phyloP scores from a whole-genome alignment of 2,113 vertebrate genomes.

The Leptobrachium ailaonicum region DNA sequence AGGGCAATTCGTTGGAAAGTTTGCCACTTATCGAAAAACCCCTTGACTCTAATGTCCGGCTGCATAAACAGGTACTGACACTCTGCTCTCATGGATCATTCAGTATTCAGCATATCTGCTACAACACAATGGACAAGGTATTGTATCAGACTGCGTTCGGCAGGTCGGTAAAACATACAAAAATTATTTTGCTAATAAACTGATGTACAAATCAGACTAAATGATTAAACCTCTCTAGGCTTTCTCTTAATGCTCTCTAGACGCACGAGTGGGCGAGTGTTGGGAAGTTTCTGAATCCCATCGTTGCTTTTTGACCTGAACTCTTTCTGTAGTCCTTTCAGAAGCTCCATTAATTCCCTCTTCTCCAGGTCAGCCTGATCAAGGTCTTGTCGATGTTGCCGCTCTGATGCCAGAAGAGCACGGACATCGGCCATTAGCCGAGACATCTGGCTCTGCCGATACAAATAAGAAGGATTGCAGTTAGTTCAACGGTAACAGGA shows the following conservation, averaged over 20 bases:
- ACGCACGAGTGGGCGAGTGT: conserved; percentile 64
- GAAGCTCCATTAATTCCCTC: conserved; percentile 76
- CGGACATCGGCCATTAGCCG: conserved; percentile 78
- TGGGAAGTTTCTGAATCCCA: conserved; percentile 61
- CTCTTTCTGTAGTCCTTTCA: conserved; percentile 73
- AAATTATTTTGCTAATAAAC: no score
- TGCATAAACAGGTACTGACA: no score
- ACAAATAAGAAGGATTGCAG: background rate
- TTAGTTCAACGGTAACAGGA: no score
- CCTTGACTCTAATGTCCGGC: no score
- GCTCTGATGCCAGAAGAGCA: conserved; percentile 76
- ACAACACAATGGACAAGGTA: no score
- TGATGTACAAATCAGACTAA: conserved; percentile 53
- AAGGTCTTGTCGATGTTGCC: conserved; percentile 77
- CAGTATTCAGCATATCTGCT: no score
- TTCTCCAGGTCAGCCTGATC: conserved; percentile 83
- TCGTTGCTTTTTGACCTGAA: conserved; percentile 51
- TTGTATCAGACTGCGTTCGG: no score
- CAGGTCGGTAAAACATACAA: no score
- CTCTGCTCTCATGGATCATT: no score
- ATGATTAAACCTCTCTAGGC: conserved; percentile 78
- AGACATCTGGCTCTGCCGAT: conserved; percentile 78
- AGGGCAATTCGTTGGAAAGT: no score
- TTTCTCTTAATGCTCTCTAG: conserved; percentile 81
- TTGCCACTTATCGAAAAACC: no score